Percentiles rank a stretch among this genome's conserved stretches.
These are phyloP conservation scores for Drosophila phalerata DNA, from an alignment of 2,888 invertebrate genomes.

Conservation along the genomic window DNA sequence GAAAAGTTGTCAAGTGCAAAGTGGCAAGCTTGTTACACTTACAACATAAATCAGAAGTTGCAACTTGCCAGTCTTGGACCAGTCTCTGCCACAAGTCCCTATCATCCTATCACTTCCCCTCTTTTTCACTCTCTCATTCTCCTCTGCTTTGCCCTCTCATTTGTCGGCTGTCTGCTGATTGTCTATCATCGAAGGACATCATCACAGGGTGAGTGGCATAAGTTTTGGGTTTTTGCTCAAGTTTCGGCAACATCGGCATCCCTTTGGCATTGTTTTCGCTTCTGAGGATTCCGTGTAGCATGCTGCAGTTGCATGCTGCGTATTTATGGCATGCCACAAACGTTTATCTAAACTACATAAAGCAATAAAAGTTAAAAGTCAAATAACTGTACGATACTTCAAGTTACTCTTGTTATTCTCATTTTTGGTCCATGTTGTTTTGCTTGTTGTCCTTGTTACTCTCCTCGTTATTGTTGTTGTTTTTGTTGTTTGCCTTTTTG, in stretches of 20 bases:
- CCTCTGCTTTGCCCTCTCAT: not conserved
- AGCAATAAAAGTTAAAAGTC: constrained; percentile 81
- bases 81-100: not conserved
- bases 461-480: constrained; percentile 24
- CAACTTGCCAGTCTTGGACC: not conserved
- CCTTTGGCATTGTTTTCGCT: constrained; percentile 55
- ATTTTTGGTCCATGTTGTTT: constrained; percentile 38
- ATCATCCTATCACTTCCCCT: not conserved
- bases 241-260: constrained; percentile 50
- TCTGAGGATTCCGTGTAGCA: constrained; percentile 32
- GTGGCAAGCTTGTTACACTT: constrained; percentile 73
- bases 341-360: constrained; percentile 81
- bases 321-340: constrained; percentile 81
- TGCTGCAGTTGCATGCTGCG: constrained; percentile 55
- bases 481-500: constrained; percentile 17
- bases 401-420: constrained; percentile 45
- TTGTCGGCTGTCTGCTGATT: constrained; percentile 52
- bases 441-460: constrained; percentile 24
- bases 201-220: constrained; percentile 40
- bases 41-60: constrained; percentile 68
- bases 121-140: too few relatives aligned
- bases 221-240: constrained; percentile 40
- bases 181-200: constrained; percentile 75
- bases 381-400: constrained; percentile 71
- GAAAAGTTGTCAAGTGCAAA: constrained; percentile 60